These are phyloP conservation scores for Noctua fimbriata DNA, from an alignment of 2,888 invertebrate genomes.

Conservation along the genomic window DNA sequence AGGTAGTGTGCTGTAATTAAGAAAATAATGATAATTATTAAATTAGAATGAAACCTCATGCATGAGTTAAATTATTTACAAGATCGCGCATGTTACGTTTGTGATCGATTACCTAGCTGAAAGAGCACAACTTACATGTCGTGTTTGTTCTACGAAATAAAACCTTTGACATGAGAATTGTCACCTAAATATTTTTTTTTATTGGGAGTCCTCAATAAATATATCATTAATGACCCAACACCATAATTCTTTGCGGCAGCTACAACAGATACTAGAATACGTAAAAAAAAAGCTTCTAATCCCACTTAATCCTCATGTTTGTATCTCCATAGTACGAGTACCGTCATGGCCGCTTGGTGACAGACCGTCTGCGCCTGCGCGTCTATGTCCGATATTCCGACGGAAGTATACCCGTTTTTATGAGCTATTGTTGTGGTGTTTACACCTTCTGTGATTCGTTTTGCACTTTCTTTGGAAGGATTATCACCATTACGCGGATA, in stretches of 20 bases:
- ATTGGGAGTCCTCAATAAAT: background rate
- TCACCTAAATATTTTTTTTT: background rate
- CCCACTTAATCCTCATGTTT: constrained; percentile 12
- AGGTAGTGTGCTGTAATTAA: background rate
- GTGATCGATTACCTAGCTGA: background rate
- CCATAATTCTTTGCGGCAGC: background rate
- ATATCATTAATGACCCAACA: background rate
- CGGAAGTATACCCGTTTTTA: constrained; percentile 31
- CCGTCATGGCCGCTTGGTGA: background rate
- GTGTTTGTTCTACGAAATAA: background rate
- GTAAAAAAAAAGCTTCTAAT: constrained; percentile 22
- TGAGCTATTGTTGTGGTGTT: constrained; percentile 31
- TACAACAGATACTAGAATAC: constrained; percentile 5
- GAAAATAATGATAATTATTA: background rate
- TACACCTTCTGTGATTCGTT: constrained; percentile 25
- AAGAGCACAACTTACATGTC: background rate
- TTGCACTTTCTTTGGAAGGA: constrained; percentile 19
- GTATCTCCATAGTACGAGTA: background rate
- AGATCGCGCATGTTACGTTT: background rate
- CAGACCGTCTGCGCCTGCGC: constrained; percentile 1
- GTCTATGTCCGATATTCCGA: background rate
- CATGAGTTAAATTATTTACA: background rate
- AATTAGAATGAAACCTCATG: background rate
- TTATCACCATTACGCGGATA: constrained; percentile 3
- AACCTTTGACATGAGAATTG: background rate